These are phyloP conservation scores for Polydrusus pterygomalis DNA, from an alignment of 2,888 invertebrate species.

Conservation along the genomic window DNA sequence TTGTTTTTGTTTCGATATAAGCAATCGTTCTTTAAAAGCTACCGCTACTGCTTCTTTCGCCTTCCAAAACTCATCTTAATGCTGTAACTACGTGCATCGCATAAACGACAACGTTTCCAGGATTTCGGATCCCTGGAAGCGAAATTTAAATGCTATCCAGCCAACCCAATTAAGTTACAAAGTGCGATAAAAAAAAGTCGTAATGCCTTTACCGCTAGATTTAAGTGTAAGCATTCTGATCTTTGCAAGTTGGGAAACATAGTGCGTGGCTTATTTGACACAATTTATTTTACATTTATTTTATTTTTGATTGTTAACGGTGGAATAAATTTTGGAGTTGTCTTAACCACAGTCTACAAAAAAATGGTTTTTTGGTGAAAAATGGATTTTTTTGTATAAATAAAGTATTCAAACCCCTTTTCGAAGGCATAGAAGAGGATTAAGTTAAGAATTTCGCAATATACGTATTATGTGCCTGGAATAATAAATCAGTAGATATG, in stretches of 20 bases:
- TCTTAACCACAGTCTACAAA: too few relatives aligned
- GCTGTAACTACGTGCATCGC: conserved; percentile 34
- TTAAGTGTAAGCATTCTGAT: not conserved
- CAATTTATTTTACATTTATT: not conserved
- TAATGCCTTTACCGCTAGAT: conserved; percentile 25
- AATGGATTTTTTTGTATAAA: too few relatives aligned
- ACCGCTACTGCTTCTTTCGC: conserved; percentile 23
- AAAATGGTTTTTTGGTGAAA: too few relatives aligned
- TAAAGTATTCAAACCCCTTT: too few relatives aligned
- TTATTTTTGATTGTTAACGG: too few relatives aligned
- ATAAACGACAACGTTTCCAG: conserved; percentile 21
- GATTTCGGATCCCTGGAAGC: conserved; percentile 16
- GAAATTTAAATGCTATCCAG: conserved; percentile 31
- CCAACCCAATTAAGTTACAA: conserved; percentile 30
- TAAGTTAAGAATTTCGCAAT: too few relatives aligned
- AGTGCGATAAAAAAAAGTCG: conserved; percentile 27
- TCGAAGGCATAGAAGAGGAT: too few relatives aligned
- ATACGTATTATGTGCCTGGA: too few relatives aligned
- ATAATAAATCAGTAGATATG: too few relatives aligned
- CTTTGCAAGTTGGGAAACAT: not conserved
- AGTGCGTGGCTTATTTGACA: not conserved
- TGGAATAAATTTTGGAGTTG: too few relatives aligned
- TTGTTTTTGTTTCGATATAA: conserved; percentile 21
- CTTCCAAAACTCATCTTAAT: conserved; percentile 34
- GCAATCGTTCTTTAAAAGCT: conserved; percentile 24